phyloP scores from a whole-genome alignment of 92 coral and sea anemone genomes.

The Epizoanthus stellaris region DNA sequence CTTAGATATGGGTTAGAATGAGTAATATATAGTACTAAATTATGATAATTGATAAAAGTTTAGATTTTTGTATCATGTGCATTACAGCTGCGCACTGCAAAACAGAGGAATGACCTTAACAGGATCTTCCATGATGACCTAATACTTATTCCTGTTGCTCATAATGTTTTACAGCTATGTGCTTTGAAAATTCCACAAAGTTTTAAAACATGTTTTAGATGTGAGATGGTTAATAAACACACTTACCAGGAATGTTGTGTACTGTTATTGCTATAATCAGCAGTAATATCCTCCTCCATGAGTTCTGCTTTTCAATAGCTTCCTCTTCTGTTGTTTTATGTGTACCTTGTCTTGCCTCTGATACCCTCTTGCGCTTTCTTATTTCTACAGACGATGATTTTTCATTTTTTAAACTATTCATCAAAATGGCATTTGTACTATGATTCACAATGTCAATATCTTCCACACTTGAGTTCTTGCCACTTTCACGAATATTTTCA shows the following conservation, averaged over 20 bases:
- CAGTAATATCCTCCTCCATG: constrained; percentile 91
- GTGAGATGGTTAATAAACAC: too few species aligned
- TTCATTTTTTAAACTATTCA: constrained; percentile 5
- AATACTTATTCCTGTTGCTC: too few species aligned
- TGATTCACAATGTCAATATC: constrained; percentile 11
- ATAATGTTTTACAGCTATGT: too few species aligned
- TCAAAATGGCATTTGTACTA: not conserved
- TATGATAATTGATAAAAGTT: too few species aligned
- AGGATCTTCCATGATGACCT: too few species aligned
- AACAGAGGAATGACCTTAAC: too few species aligned
- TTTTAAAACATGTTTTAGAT: too few species aligned
- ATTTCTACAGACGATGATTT: constrained; percentile 22
- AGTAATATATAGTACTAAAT: too few species aligned
- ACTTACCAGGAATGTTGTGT: constrained; percentile 95
- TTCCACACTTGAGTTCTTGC: constrained; percentile 26
- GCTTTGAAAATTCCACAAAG: too few species aligned
- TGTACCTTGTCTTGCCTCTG: constrained; percentile 11
- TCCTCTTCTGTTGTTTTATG: constrained; percentile 36
- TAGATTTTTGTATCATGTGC: too few species aligned
- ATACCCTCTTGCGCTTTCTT: constrained; percentile 24
- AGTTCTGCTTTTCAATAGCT: constrained; percentile 53
- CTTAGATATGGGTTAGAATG: too few species aligned
- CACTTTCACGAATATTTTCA: constrained; percentile 48
- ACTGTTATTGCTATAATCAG: constrained; percentile 95
- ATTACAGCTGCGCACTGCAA: too few species aligned